Evolutionary conservation across 2,888 invertebrate species (phyloP).

Genomic region (Lycophotia porphyrea): DNA sequence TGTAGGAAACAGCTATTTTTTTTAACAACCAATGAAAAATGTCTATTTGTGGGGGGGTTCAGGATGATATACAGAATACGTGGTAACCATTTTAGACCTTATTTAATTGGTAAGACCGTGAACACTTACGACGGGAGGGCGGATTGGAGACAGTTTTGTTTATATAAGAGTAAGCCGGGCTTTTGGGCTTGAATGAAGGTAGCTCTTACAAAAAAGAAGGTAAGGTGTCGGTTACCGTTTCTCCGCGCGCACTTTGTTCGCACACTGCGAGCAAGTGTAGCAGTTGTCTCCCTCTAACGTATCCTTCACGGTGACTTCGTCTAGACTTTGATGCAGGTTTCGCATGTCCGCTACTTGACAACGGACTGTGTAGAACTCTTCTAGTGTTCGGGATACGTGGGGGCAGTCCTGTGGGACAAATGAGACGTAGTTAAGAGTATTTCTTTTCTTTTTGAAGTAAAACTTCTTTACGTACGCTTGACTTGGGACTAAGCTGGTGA

Average conservation of each 20-base stretch:
- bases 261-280: conserved; percentile 99
- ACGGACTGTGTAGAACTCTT: conserved; percentile 98
- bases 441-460: no score
- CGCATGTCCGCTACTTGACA: conserved; percentile 99
- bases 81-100: no score
- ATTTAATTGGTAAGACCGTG: neutral
- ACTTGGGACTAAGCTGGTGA: no score
- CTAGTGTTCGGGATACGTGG: conserved; percentile 97
- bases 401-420: conserved; percentile 93
- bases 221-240: conserved; percentile 91
- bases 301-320: conserved; percentile 99
- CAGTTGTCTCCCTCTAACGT: conserved; percentile 99
- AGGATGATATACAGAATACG: no score
- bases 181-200: neutral
- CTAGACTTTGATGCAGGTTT: conserved; percentile 97
- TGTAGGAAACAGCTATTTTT: no score
- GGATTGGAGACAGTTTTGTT: neutral
- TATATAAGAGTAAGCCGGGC: neutral
- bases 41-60: no score
- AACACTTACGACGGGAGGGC: neutral
- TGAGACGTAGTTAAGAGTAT: neutral
- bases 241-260: conserved; percentile 98
- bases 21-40: no score
- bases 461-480: no score
- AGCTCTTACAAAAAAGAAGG: neutral